Percentiles rank a stretch among this genome's conserved stretches.
Conservation (phyloP, 2,113 vertebrate genomes). For the Echinops telfairi region DNA sequence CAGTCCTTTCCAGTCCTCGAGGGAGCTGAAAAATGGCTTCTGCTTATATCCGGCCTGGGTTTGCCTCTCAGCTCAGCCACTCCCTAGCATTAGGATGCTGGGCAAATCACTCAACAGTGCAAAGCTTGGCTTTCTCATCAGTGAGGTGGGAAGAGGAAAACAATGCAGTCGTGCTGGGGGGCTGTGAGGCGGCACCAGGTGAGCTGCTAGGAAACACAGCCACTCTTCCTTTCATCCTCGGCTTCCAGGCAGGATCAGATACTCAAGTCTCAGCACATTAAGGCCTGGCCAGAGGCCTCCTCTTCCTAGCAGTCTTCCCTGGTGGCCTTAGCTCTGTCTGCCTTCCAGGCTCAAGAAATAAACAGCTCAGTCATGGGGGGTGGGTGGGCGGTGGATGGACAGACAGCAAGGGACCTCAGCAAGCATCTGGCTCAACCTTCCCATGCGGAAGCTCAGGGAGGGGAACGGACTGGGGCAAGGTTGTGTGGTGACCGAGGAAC, state of each 20-base stretch:
- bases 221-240: too few relatives aligned
- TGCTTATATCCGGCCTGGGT: not conserved
- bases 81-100: not conserved
- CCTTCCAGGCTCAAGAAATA: not conserved
- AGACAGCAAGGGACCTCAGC: not conserved
- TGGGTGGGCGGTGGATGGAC: not conserved
- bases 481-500: too few relatives aligned
- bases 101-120: not conserved
- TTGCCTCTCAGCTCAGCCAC: not conserved
- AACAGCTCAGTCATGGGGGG: not conserved
- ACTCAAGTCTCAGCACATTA: not conserved
- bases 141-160: not conserved
- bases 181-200: not conserved
- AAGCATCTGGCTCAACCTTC: not conserved
- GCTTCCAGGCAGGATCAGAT: not conserved
- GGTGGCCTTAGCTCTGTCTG: not conserved
- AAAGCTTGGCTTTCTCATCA: not conserved
- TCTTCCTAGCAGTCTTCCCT: conserved; percentile 15
- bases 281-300: not conserved
- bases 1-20: too few relatives aligned
- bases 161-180: too few relatives aligned
- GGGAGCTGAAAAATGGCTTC: not conserved
- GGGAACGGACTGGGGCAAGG: not conserved
- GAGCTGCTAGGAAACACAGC: not conserved
- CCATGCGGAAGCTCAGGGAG: not conserved